Percentiles rank a stretch among this genome's conserved stretches.
Evolutionary conservation across 2,797 vertebrate genomes (phyloP).

Genomic region (Neosalanx taihuensis): DNA sequence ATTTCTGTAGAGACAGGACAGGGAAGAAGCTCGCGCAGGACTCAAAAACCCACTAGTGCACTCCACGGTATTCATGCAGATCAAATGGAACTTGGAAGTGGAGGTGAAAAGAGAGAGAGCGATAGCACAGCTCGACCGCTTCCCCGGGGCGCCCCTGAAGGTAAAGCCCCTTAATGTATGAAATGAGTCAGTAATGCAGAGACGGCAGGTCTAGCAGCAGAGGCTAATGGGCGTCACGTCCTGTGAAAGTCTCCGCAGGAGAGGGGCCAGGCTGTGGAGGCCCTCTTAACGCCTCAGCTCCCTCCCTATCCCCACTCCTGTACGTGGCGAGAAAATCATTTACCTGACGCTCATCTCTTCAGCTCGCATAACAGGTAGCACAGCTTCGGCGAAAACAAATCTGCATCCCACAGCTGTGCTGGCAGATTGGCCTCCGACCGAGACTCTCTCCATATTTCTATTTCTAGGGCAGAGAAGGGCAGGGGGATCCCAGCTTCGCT

Average conservation of each 20-base stretch:
- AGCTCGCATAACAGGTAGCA: slow-evolving; percentile 48
- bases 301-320: not conserved
- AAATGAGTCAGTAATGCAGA: slow-evolving; percentile 63
- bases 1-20: slow-evolving; percentile 55
- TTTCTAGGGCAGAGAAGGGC: slow-evolving; percentile 31
- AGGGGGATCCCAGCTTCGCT: slow-evolving; percentile 7
- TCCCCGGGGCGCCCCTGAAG: slow-evolving; percentile 53
- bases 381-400: slow-evolving; percentile 32
- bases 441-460: slow-evolving; percentile 11
- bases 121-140: slow-evolving; percentile 51
- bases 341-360: slow-evolving; percentile 49
- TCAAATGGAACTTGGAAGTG: slow-evolving; percentile 35
- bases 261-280: not conserved
- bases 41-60: slow-evolving; percentile 19
- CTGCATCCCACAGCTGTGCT: slow-evolving; percentile 14
- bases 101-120: slow-evolving; percentile 40
- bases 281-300: slow-evolving; percentile 14
- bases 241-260: slow-evolving; percentile 24
- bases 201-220: slow-evolving; percentile 22
- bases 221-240: slow-evolving; percentile 40
- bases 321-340: slow-evolving; percentile 33
- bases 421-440: slow-evolving; percentile 18
- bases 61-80: slow-evolving; percentile 19
- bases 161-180: slow-evolving; percentile 68
- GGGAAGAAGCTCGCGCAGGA: slow-evolving; percentile 53